These are phyloP conservation scores for Corythornis leucogaster DNA, from an alignment of 2,797 vertebrate genomes.

Conservation along the genomic window DNA sequence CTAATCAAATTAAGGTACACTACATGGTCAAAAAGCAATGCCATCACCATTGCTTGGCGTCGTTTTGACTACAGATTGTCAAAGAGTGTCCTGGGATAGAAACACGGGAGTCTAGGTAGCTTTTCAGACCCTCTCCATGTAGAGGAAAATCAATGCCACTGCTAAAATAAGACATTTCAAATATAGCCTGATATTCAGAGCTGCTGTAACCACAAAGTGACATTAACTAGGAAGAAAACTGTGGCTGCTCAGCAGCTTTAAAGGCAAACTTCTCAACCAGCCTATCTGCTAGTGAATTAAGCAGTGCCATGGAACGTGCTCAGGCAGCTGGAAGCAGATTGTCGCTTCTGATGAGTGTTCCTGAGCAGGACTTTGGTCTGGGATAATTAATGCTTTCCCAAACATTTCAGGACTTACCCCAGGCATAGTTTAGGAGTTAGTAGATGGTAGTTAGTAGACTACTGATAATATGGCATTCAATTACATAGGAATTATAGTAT, in stretches of 20 bases:
- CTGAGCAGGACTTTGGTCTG: not conserved
- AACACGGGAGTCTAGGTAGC: not conserved
- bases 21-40: not conserved
- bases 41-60: not conserved
- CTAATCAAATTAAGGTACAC: not conserved
- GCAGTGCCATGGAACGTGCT: not conserved
- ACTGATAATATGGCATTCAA: not conserved
- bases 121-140: not conserved
- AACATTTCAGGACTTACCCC: not conserved
- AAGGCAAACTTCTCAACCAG: not conserved
- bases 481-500: not conserved
- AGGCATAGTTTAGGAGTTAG: not conserved
- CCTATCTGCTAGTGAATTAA: not conserved
- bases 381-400: not conserved
- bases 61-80: not conserved
- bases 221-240: not conserved
- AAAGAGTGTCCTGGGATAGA: not conserved
- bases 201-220: not conserved
- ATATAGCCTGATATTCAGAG: not conserved
- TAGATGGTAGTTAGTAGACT: not conserved
- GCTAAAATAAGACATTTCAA: not conserved
- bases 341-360: not conserved
- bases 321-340: not conserved
- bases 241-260: not conserved
- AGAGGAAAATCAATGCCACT: not conserved